Evolutionary conservation across 2,113 vertebrate species (phyloP).

Genomic region (Ageneiosus marmoratus): DNA sequence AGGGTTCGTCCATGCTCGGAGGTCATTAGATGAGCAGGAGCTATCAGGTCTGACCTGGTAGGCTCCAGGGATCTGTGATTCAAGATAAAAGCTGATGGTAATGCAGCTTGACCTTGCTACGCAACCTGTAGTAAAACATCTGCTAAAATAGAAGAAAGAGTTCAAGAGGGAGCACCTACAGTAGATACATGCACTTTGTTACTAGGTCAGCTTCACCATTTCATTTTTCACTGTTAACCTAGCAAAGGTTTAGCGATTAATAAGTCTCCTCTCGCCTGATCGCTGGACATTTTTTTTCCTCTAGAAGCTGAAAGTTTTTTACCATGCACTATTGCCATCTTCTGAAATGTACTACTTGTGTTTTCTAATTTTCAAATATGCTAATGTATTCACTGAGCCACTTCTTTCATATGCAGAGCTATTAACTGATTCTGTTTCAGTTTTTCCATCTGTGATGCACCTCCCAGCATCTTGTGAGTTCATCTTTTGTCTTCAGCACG

Average conservation of each 20-base stretch:
- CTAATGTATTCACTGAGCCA: conserved; percentile 11
- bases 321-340: background rate
- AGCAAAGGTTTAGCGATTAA: conserved; percentile 4
- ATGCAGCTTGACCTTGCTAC: conserved; percentile 44
- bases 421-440: conserved; percentile 12
- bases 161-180: conserved; percentile 39
- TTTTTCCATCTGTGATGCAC: conserved; percentile 26
- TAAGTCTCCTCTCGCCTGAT: background rate
- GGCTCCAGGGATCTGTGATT: conserved; percentile 34
- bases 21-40: conserved; percentile 49
- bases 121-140: conserved; percentile 37
- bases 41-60: conserved; percentile 45
- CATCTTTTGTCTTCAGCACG: conserved; percentile 26
- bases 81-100: conserved; percentile 54
- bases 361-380: conserved; percentile 2
- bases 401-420: conserved; percentile 16
- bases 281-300: background rate
- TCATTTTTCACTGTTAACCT: conserved; percentile 16
- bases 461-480: background rate
- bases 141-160: conserved; percentile 19
- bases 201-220: background rate
- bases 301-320: background rate
- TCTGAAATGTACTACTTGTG: background rate
- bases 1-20: conserved; percentile 42
- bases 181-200: conserved; percentile 11